Evolutionary conservation across 1,140 invertebrate genomes (phyloP).

Genomic region (Neodiprion virginianus): DNA sequence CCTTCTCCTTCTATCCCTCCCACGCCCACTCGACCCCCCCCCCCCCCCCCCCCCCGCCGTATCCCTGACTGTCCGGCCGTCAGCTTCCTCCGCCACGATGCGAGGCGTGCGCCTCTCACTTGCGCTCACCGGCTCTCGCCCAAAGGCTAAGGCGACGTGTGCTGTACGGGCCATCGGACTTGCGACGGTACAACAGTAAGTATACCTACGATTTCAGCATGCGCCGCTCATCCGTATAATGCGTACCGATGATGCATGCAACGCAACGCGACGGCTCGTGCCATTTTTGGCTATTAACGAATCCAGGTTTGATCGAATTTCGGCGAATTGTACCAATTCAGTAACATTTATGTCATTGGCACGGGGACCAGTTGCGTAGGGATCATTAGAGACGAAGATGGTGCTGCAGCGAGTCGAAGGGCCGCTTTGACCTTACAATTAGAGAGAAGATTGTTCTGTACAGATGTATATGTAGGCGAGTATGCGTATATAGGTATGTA

Average conservation of each 20-base stretch:
- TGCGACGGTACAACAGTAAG: neutral
- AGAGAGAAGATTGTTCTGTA: neutral
- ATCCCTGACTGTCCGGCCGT: neutral
- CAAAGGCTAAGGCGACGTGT: neutral
- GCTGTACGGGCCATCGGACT: neutral
- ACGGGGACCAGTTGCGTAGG: neutral
- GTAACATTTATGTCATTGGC: neutral
- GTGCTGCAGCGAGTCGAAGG: neutral
- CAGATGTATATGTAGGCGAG: neutral
- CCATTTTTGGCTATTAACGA: neutral
- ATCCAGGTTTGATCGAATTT: neutral
- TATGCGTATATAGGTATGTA: too few species aligned
- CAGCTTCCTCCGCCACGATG: constrained; percentile 10
- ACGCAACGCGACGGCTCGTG: neutral
- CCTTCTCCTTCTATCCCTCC: constrained; percentile 25
- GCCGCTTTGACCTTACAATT: neutral
- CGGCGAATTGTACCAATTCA: neutral
- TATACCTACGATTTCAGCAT: neutral
- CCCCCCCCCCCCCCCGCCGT: neutral
- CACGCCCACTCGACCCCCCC: constrained; percentile 1
- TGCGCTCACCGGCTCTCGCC: constrained; percentile 21
- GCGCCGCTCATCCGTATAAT: neutral
- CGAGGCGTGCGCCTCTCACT: constrained; percentile 21
- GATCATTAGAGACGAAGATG: neutral
- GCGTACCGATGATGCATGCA: neutral